These are phyloP conservation scores for Oreocharis arfaki DNA, from an alignment of 2,113 vertebrate species.

Conservation along the genomic window DNA sequence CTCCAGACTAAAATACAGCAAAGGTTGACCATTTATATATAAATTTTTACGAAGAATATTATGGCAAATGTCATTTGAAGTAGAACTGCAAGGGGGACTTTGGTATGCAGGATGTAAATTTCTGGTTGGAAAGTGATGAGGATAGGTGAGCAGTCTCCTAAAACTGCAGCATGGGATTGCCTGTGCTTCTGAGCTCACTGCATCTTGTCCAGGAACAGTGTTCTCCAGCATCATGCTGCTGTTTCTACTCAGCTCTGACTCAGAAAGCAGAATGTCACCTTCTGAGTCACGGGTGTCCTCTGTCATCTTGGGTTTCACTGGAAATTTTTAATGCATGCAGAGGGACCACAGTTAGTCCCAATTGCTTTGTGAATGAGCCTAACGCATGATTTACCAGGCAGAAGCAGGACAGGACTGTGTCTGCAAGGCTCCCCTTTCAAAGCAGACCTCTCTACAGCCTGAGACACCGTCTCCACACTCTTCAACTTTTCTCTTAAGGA, in stretches of 20 bases:
- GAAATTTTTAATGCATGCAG: background rate
- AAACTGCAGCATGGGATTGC: background rate
- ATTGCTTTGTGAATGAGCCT: background rate
- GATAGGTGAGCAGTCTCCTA: background rate
- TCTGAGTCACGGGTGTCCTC: background rate
- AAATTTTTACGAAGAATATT: background rate
- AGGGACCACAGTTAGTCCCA: background rate
- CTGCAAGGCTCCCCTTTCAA: background rate
- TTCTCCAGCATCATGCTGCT: background rate
- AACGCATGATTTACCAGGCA: background rate
- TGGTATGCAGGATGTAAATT: background rate
- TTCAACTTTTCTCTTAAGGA: background rate
- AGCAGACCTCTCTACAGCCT: background rate
- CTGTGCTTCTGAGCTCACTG: background rate
- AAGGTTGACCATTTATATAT: background rate
- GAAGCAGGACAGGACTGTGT: background rate
- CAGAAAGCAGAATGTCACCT: slow-evolving; percentile 2
- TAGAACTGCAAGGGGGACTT: background rate
- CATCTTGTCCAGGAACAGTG: background rate
- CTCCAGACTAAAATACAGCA: background rate
- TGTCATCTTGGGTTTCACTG: background rate
- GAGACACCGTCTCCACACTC: background rate
- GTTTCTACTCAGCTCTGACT: background rate
- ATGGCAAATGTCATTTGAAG: background rate
- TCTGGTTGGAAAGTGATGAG: background rate